phyloP scores from a whole-genome alignment of 2,113 vertebrate genomes.

The Gambusia affinis region DNA sequence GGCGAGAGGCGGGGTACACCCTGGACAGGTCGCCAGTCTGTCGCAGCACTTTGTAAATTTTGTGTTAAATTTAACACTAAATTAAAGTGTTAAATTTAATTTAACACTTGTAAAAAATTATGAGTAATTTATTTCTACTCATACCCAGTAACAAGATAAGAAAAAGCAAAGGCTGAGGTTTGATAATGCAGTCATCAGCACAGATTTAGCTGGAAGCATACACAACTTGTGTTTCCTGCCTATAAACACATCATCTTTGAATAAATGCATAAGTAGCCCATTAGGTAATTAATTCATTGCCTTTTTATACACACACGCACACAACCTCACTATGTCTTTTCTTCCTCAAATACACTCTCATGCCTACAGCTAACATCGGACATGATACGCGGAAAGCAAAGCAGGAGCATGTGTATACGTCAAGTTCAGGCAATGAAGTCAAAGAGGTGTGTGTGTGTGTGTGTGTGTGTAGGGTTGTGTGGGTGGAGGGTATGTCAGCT shows the following conservation, averaged over 20 bases:
- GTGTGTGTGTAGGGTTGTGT: conserved; percentile 21
- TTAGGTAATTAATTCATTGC: conserved; percentile 54
- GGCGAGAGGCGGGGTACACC: too few species aligned
- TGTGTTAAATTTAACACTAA: too few species aligned
- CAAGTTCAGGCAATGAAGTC: conserved; percentile 54
- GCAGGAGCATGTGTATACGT: conserved; percentile 34
- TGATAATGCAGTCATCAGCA: conserved; percentile 71
- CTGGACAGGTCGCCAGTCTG: too few species aligned
- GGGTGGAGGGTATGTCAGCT: conserved; percentile 49
- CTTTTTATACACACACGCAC: background rate
- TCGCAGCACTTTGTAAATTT: too few species aligned
- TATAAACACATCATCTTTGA: conserved; percentile 91
- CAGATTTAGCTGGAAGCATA: conserved; percentile 84
- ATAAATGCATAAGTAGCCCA: conserved; percentile 88
- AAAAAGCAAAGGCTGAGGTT: conserved; percentile 56
- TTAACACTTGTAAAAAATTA: too few species aligned
- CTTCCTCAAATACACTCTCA: conserved; percentile 20
- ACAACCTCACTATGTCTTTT: conserved; percentile 14
- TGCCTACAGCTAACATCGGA: conserved; percentile 22
- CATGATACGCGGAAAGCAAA: conserved; percentile 64
- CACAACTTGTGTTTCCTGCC: conserved; percentile 90
- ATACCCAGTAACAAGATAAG: too few species aligned
- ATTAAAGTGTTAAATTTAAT: too few species aligned
- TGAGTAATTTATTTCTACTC: too few species aligned
- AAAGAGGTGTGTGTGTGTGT: conserved; percentile 21